Evolutionary conservation across 2,888 invertebrate genomes (phyloP).

Genomic region (Sturmia bella): DNA sequence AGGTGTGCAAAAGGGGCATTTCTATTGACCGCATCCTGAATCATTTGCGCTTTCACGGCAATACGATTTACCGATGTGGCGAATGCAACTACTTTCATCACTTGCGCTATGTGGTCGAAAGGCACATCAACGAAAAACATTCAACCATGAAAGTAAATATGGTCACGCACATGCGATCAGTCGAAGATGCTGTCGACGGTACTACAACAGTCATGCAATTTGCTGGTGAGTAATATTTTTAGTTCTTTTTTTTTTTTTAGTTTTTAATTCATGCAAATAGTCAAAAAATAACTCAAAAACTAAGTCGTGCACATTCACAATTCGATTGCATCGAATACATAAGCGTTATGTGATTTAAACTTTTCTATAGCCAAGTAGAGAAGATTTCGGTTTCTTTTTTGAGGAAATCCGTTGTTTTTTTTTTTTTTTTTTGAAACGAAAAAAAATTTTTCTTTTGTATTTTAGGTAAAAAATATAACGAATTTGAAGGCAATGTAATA

Average conservation of each 20-base stretch:
- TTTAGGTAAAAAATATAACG: constrained; percentile 66
- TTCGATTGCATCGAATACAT: too few species aligned
- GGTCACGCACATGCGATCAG: constrained; percentile 71
- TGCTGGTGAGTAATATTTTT: constrained; percentile 58
- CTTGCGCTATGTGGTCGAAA: constrained; percentile 85
- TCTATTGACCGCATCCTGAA: constrained; percentile 85
- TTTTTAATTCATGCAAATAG: too few species aligned
- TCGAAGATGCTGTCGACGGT: constrained; percentile 22
- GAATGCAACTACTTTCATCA: constrained; percentile 87
- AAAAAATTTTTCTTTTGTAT: neutral
- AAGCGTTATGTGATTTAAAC: too few species aligned
- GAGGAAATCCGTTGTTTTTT: neutral
- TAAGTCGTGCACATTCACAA: too few species aligned
- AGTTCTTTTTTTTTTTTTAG: neutral
- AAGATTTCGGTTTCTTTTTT: too few species aligned
- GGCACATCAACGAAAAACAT: constrained; percentile 83
- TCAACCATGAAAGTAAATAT: constrained; percentile 70
- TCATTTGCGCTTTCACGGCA: constrained; percentile 90
- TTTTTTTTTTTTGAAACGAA: too few species aligned
- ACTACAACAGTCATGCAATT: constrained; percentile 58
- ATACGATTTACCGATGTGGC: constrained; percentile 87
- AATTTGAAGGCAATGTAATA: constrained; percentile 19
- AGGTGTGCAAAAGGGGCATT: constrained; percentile 82
- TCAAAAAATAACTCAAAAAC: too few species aligned
- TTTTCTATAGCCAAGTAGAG: too few species aligned